Evolutionary conservation across 1,140 invertebrate genomes (phyloP), one percentile per base, ranked within the genome.

Genomic region (Eurytemora carolleeae): DNA sequence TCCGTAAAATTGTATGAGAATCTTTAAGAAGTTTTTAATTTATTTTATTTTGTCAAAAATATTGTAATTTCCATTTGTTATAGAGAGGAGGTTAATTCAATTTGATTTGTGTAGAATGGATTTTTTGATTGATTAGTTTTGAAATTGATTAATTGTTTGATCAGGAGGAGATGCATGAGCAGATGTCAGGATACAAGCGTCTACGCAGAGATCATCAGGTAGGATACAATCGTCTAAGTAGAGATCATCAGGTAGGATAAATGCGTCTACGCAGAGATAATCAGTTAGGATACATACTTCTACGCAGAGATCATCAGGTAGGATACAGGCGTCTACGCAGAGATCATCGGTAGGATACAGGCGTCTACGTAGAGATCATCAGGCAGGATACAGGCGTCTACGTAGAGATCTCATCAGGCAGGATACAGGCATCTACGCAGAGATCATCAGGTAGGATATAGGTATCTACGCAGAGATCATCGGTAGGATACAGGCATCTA

Each of bases 131-230:
- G n/a, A n/a, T n/a, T n/a, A n/a, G n/a, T n/a, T n/a, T n/a, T n/a
- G n/a, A n/a, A n/a, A n/a, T n/a, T n/a, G n/a, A n/a, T n/a, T n/a
- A n/a, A n/a, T n/a, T n/a, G n/a, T n/a, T n/a, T n/a, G n/a, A n/a
- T n/a, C n/a, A 95, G 74, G 88, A 97, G 76, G 93, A 98, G 74
- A 92, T 97, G 84, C 88, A 96, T 73, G 94, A 98, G 75, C 94
- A 98, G 75, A 97, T 98, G 89, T 89, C 87, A 53, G 94, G 94
- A 2, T 99, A 98, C 73, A 98, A 98, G 75, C 79, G 94, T 64
- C 93, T 99, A 86, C 80, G 94, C 63, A 80, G 91, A 58, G 90
- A 95, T 71, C 94, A 99, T 74, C 94, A 98, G 73, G 87, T 88
- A 67, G 90, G n/a, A 93, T n/a, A n/a, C n/a, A n/a, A n/a, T n/a